A percentile compares a stretch with the other conserved stretches of the same genome.
Evolutionary conservation across 2,113 vertebrate species (phyloP).

Genomic region (Gavia stellata): DNA sequence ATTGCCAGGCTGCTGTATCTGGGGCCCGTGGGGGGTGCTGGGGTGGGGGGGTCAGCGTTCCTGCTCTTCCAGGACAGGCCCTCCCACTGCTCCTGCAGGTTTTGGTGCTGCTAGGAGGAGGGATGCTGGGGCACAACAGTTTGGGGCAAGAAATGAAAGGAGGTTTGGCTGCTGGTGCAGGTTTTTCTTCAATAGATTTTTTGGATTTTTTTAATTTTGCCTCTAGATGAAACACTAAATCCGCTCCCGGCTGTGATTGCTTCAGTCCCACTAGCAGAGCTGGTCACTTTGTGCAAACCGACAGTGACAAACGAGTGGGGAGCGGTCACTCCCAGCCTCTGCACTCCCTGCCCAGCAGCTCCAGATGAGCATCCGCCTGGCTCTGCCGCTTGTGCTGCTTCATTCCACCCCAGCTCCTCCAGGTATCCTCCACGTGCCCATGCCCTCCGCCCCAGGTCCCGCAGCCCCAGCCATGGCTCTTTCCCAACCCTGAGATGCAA

Average conservation of each 20-base stretch:
- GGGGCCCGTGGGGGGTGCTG: not conserved
- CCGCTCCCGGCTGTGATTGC: not conserved
- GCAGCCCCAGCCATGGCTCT: rapidly evolving
- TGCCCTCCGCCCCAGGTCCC: not conserved
- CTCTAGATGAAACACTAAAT: not conserved
- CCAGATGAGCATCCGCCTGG: not conserved
- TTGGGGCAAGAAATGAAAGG: not conserved
- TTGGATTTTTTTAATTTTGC: not conserved
- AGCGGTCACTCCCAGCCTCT: not conserved
- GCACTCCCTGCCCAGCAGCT: not conserved
- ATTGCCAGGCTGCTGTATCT: not conserved
- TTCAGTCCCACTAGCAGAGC: not conserved
- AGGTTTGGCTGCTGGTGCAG: not conserved
- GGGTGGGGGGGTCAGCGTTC: not conserved
- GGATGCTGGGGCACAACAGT: not conserved
- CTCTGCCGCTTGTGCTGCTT: not conserved
- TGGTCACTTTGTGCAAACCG: not conserved
- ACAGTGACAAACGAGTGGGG: not conserved
- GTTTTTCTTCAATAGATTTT: not conserved
- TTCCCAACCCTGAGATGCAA: rapidly evolving
- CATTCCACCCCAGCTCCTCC: not conserved
- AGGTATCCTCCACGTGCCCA: rapidly evolving
- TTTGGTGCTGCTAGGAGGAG: not conserved
- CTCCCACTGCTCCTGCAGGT: rapidly evolving
- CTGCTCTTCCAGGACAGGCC: not conserved